Evolutionary conservation across 2,888 invertebrate genomes (phyloP).

Genomic region (Tetrapedia diversipes): DNA sequence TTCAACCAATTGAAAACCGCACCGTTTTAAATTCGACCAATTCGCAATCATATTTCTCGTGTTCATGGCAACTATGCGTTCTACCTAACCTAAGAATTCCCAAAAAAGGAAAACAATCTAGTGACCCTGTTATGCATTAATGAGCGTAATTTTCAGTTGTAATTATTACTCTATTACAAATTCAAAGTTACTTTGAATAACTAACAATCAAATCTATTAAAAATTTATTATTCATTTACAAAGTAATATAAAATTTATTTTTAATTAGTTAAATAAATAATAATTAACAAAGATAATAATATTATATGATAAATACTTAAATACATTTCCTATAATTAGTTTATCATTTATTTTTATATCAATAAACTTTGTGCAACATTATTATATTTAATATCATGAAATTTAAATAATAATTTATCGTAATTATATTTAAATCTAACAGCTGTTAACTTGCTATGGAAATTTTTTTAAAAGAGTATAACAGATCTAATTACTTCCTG

Average conservation of each 20-base stretch:
- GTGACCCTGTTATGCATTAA: too few relatives aligned
- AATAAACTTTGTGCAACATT: background rate
- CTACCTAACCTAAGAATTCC: conserved; percentile 16
- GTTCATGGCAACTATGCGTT: background rate
- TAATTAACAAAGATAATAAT: background rate
- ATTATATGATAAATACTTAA: background rate
- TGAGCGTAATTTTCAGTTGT: background rate
- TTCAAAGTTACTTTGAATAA: background rate
- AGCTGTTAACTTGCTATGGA: conserved; percentile 1
- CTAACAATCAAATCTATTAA: background rate
- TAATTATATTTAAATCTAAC: background rate
- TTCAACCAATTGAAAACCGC: conserved; percentile 72
- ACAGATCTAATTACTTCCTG: background rate
- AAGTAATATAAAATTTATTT: background rate
- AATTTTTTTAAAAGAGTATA: background rate
- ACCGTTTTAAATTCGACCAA: conserved; percentile 66
- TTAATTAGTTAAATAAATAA: too few relatives aligned
- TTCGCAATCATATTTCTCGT: conserved; percentile 63
- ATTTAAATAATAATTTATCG: background rate
- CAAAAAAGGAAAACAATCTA: background rate
- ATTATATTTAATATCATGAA: background rate
- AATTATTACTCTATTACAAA: background rate
- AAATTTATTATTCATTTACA: conserved; percentile 2
- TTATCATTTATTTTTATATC: background rate
- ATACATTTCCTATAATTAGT: background rate